Evolutionary conservation across 2,888 invertebrate genomes (phyloP).

Genomic region (Deroplatys truncata): DNA sequence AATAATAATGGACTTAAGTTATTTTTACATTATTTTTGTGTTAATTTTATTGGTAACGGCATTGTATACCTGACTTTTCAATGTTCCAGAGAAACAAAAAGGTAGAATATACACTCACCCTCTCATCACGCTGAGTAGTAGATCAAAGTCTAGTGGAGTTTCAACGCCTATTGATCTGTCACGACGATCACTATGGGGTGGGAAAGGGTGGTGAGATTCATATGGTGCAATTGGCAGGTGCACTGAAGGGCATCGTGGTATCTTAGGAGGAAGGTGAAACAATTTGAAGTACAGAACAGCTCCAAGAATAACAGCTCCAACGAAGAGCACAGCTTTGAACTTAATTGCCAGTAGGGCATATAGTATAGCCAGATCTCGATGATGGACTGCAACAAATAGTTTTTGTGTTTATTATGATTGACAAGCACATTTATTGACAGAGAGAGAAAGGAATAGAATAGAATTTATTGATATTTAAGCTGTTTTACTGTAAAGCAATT

Average conservation of each 20-base stretch:
- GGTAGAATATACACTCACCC: background rate
- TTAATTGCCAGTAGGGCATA: background rate
- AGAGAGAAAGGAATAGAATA: too few species aligned
- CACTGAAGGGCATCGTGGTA: background rate
- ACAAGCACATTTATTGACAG: too few species aligned
- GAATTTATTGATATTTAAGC: too few species aligned
- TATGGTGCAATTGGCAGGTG: background rate
- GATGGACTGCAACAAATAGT: background rate
- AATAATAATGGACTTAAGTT: too few species aligned
- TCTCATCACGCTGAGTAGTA: background rate
- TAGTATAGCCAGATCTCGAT: background rate
- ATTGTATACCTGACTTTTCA: too few species aligned
- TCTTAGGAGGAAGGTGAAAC: background rate
- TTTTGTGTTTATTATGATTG: too few species aligned
- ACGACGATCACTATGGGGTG: background rate
- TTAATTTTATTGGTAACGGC: too few species aligned
- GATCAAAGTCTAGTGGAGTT: background rate
- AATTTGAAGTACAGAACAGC: background rate
- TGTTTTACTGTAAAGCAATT: too few species aligned
- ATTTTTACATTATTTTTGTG: too few species aligned
- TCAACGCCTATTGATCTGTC: background rate
- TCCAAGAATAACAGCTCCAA: background rate
- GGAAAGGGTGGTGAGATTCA: background rate
- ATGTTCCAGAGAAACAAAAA: too few species aligned
- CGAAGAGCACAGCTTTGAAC: background rate